phyloP scores from a whole-genome alignment of 2,113 vertebrate species.

The Cisticola juncidis region DNA sequence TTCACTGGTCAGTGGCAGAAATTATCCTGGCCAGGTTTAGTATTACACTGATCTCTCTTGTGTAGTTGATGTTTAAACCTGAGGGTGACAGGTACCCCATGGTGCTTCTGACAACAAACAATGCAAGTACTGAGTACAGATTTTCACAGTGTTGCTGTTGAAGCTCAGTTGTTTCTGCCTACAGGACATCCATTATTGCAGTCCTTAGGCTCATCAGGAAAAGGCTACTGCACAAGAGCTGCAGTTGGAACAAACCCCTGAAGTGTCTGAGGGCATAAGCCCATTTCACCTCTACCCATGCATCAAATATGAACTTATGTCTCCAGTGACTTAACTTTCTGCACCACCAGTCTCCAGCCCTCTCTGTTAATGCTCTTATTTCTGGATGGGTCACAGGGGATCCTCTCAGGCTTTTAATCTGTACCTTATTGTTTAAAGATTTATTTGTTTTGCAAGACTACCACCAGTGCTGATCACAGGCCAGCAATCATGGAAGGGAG shows the following conservation, averaged over 20 bases:
- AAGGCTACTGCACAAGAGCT: rapidly evolving
- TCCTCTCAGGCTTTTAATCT: conserved; percentile 52
- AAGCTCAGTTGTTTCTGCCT: background rate
- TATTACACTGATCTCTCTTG: rapidly evolving
- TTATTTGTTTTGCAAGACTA: conserved; percentile 20
- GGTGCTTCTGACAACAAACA: background rate
- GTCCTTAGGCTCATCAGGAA: background rate
- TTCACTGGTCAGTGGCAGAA: background rate
- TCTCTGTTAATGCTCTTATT: conserved; percentile 33
- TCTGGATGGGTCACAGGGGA: conserved; percentile 12
- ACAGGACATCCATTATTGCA: background rate
- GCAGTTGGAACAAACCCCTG: conserved; percentile 5
- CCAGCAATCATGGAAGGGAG: background rate
- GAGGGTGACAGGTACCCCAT: background rate
- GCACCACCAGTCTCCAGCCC: background rate
- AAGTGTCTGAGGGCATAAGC: background rate
- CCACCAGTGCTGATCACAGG: background rate
- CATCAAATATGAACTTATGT: conserved; percentile 43
- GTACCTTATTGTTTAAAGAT: conserved; percentile 44
- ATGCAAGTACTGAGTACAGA: background rate
- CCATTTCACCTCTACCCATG: conserved; percentile 44
- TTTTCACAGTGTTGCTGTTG: background rate
- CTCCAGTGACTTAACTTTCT: conserved; percentile 33
- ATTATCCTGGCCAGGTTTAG: background rate
- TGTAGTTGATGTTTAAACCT: background rate